These are phyloP conservation scores for Odobenus rosmarus DNA, from an alignment of 2,113 vertebrate species.

Conservation along the genomic window DNA sequence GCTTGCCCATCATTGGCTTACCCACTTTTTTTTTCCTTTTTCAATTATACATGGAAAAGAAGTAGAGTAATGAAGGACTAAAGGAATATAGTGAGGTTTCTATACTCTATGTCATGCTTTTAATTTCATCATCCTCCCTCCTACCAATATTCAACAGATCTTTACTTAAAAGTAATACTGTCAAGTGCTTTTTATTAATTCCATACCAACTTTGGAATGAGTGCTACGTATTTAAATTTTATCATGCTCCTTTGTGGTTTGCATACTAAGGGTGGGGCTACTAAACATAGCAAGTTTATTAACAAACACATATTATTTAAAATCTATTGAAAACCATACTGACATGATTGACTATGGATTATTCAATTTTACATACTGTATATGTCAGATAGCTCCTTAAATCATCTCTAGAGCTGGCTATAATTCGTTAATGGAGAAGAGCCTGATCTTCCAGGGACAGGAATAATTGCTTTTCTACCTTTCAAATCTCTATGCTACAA, in stretches of 20 bases:
- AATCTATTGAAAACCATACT: constrained; percentile 58
- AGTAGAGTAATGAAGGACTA: background rate
- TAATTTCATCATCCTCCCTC: background rate
- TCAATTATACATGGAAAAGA: background rate
- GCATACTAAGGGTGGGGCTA: background rate
- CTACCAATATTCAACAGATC: background rate
- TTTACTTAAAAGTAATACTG: background rate
- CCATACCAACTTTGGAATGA: background rate
- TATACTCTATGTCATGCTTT: background rate
- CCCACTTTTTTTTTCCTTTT: background rate
- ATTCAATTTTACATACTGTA: constrained; percentile 67
- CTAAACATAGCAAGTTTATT: constrained; percentile 63
- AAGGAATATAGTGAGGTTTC: background rate
- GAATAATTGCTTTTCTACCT: constrained; percentile 65
- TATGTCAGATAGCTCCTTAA: constrained; percentile 68
- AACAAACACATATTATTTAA: constrained; percentile 65
- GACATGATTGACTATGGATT: constrained; percentile 44
- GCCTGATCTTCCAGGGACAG: constrained; percentile 42
- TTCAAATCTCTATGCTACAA: constrained; percentile 33
- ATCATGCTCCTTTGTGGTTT: constrained; percentile 16
- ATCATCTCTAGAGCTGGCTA: constrained; percentile 51
- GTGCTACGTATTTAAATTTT: constrained; percentile 44
- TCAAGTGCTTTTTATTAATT: constrained; percentile 26
- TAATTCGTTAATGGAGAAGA: constrained; percentile 68
- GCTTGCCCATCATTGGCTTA: background rate